Evolutionary conservation across 2,113 vertebrate genomes (phyloP).

Genomic region (Maccullochella peelii): DNA sequence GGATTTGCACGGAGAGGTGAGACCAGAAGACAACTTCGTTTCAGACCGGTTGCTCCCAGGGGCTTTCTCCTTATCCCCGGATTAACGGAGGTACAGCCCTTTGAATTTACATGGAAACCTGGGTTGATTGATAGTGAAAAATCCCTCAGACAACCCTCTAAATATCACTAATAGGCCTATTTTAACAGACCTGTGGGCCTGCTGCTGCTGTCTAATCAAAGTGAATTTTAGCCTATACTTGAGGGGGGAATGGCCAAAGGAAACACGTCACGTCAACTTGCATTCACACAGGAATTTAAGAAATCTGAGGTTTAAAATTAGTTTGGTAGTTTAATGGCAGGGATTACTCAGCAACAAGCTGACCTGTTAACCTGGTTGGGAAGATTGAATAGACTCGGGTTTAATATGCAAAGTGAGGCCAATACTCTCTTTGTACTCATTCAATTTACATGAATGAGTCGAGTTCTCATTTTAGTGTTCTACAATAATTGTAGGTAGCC

Average conservation of each 20-base stretch:
- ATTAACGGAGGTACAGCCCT: slow-evolving; percentile 73
- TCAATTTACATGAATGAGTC: not conserved
- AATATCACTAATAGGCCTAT: slow-evolving; percentile 19
- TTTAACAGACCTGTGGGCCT: slow-evolving; percentile 22
- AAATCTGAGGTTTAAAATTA: not conserved
- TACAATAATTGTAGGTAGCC: not conserved
- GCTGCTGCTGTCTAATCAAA: not conserved
- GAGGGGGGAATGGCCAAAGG: not conserved
- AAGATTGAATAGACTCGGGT: not conserved
- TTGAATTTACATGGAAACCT: slow-evolving; percentile 78
- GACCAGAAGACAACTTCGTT: slow-evolving; percentile 12
- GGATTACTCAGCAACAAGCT: not conserved
- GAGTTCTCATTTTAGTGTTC: not conserved
- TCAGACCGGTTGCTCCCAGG: slow-evolving; percentile 53
- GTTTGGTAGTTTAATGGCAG: not conserved
- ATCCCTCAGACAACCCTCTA: slow-evolving; percentile 13
- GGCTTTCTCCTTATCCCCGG: slow-evolving; percentile 75
- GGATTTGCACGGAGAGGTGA: slow-evolving; percentile 53
- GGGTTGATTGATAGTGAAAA: slow-evolving; percentile 45
- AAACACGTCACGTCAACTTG: too few species aligned
- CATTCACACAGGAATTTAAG: not conserved
- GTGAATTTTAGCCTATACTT: not conserved
- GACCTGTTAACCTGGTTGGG: not conserved
- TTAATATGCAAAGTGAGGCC: slow-evolving; percentile 22
- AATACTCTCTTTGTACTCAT: not conserved